These are phyloP conservation scores for Gymnoscopelus braueri DNA, from an alignment of 2,797 vertebrate genomes.

Conservation along the genomic window DNA sequence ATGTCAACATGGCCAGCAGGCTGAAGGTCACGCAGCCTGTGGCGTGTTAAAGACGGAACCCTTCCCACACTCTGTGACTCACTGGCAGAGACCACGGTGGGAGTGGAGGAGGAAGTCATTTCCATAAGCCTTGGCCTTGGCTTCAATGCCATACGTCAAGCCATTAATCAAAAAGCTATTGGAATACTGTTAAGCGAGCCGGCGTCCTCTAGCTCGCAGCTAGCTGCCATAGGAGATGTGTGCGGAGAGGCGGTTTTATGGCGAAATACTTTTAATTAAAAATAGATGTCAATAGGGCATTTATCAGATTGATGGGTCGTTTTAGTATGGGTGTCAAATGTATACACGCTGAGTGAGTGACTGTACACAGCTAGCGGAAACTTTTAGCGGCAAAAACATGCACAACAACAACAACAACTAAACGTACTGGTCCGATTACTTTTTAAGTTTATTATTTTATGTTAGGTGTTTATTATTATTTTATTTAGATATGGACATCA, in stretches of 20 bases:
- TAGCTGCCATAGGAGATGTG: conserved; percentile 24
- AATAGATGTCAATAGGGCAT: conserved; percentile 45
- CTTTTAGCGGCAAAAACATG: too few species aligned
- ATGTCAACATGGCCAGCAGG: conserved; percentile 7
- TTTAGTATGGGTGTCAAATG: conserved; percentile 39
- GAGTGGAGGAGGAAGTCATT: conserved; percentile 43
- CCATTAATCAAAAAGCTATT: conserved; percentile 50
- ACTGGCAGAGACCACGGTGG: conserved; percentile 4
- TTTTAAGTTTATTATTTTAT: too few species aligned
- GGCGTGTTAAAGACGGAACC: conserved; percentile 7
- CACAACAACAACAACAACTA: too few species aligned
- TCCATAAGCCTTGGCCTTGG: conserved; percentile 61
- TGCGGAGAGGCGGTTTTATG: conserved; percentile 21
- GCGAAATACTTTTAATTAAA: conserved; percentile 50
- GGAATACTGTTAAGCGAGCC: conserved; percentile 34
- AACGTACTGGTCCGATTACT: too few species aligned
- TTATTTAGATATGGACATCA: too few species aligned
- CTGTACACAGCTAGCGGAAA: conserved; percentile 14
- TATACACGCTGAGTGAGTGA: conserved; percentile 19
- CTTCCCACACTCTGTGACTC: conserved; percentile 35
- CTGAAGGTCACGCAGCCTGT: conserved; percentile 52
- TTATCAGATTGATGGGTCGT: conserved; percentile 41
- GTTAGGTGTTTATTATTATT: too few species aligned
- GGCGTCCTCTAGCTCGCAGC: conserved; percentile 40
- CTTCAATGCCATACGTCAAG: conserved; percentile 48